Evolutionary conservation across 1,140 invertebrate species (phyloP).

Genomic region (Euwallacea similis): DNA sequence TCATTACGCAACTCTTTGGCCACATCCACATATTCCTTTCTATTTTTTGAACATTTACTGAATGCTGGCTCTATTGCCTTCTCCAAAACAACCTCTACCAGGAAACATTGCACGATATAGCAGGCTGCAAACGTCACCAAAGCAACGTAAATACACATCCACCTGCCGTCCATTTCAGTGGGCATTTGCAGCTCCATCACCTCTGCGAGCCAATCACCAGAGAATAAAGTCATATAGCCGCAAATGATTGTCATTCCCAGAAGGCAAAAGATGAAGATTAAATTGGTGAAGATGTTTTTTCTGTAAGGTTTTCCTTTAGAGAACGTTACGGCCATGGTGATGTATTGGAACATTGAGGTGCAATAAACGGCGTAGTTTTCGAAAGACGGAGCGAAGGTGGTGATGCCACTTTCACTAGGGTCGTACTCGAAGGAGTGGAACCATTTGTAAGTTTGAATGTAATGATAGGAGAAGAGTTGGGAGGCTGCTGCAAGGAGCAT

Average conservation of each 20-base stretch:
- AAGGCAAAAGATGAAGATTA: slow-evolving; percentile 65
- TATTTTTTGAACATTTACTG: slow-evolving; percentile 57
- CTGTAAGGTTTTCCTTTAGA: slow-evolving; percentile 90
- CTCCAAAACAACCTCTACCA: slow-evolving; percentile 66
- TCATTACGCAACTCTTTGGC: slow-evolving; percentile 20
- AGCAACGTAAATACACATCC: slow-evolving; percentile 63
- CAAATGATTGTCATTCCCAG: slow-evolving; percentile 65
- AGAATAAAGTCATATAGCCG: slow-evolving; percentile 70
- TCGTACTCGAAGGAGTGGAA: slow-evolving; percentile 65
- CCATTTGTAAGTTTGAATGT: slow-evolving; percentile 71
- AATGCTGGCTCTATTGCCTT: slow-evolving; percentile 59
- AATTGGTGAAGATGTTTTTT: slow-evolving; percentile 80
- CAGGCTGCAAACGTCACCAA: slow-evolving; percentile 63
- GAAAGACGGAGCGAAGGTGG: slow-evolving; percentile 60
- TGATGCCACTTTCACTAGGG: neutral
- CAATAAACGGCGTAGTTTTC: slow-evolving; percentile 87
- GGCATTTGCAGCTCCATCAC: slow-evolving; percentile 70
- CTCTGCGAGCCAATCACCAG: slow-evolving; percentile 63
- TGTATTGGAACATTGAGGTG: slow-evolving; percentile 91
- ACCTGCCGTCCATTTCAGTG: slow-evolving; percentile 62
- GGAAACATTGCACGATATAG: slow-evolving; percentile 62
- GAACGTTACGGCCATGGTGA: slow-evolving; percentile 86
- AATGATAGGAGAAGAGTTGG: slow-evolving; percentile 67
- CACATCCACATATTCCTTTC: slow-evolving; percentile 28
- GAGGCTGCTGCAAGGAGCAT: slow-evolving; percentile 69